Percentiles rank a stretch among this genome's conserved stretches.
These are phyloP conservation scores for Cepphus grylle DNA, from an alignment of 2,113 vertebrate species.

Conservation along the genomic window DNA sequence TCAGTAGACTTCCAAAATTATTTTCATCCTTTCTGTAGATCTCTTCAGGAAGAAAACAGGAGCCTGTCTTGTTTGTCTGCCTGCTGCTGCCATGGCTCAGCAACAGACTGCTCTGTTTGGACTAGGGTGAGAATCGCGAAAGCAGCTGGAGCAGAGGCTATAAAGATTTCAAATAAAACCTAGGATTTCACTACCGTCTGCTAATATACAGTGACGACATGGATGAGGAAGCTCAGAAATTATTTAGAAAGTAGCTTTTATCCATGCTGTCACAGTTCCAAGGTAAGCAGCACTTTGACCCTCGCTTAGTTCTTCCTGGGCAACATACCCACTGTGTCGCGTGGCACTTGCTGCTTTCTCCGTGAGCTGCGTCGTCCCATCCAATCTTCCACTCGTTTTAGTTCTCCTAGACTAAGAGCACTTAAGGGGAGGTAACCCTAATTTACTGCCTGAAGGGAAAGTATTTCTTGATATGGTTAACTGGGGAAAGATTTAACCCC, in stretches of 20 bases:
- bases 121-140: background rate
- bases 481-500: no score
- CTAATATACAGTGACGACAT: rapidly evolving
- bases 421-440: background rate
- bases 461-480: background rate
- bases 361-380: rapidly evolving
- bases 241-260: background rate
- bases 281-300: background rate
- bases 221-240: background rate
- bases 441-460: background rate
- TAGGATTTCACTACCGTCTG: background rate
- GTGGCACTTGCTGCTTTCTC: background rate
- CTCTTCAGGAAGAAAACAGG: rapidly evolving
- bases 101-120: background rate
- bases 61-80: background rate
- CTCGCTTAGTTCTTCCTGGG: background rate
- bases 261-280: background rate
- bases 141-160: background rate
- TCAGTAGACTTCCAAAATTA: background rate
- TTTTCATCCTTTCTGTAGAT: background rate
- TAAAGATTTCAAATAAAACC: background rate
- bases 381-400: background rate
- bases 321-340: rapidly evolving
- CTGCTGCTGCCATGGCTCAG: background rate
- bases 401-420: background rate